Evolutionary conservation across 2,797 vertebrate species (phyloP).

Genomic region (Oceanodroma leucorhoa): DNA sequence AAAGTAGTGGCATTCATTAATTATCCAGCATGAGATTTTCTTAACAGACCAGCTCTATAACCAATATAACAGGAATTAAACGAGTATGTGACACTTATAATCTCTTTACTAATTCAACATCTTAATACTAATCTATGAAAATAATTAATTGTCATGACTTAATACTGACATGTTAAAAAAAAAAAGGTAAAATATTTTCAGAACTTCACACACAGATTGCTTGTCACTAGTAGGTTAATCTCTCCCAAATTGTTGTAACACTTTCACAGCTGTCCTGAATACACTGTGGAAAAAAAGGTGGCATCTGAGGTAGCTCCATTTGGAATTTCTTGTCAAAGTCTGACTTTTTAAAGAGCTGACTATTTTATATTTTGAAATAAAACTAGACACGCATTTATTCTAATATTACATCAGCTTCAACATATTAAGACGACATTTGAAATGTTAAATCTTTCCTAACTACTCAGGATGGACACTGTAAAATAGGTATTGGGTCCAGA

Average conservation of each 20-base stretch:
- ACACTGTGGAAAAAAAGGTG: background rate
- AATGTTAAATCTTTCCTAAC: background rate
- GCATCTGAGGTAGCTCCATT: background rate
- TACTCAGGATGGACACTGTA: background rate
- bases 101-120: background rate
- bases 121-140: background rate
- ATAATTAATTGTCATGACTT: background rate
- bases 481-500: background rate
- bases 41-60: background rate
- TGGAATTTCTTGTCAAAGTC: background rate
- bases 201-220: background rate
- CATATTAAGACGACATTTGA: background rate
- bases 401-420: background rate
- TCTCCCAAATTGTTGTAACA: background rate
- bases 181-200: background rate
- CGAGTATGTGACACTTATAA: background rate
- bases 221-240: background rate
- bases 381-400: background rate
- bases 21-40: background rate
- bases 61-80: background rate
- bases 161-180: background rate
- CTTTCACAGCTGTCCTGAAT: background rate
- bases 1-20: background rate
- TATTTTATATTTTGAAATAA: background rate
- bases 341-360: background rate